Percentiles rank a stretch among this genome's conserved stretches.
These are phyloP conservation scores for Heliocidaris tuberculata DNA, from an alignment of 35 echinoderm and acorn worm genomes.

Conservation along the genomic window DNA sequence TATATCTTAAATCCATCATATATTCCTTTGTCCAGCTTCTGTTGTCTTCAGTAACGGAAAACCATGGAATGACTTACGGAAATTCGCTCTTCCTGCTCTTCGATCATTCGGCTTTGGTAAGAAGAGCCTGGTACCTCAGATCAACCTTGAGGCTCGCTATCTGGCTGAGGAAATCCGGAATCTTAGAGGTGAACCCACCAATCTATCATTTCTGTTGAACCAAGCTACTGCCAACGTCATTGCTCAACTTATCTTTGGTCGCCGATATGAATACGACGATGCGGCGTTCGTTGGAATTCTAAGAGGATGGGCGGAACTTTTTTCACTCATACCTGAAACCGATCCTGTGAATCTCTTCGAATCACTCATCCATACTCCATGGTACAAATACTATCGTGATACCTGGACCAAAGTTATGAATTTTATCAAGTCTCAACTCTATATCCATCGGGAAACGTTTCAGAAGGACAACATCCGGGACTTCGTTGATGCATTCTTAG, in stretches of 20 bases:
- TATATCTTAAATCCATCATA: not conserved
- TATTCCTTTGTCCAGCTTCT: not conserved
- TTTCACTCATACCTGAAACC: not conserved
- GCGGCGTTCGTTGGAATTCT: not conserved
- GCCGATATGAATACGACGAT: constrained; percentile 57
- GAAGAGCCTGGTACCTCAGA: constrained; percentile 43
- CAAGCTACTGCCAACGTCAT: constrained; percentile 57
- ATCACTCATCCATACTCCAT: not conserved
- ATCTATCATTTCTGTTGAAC: not conserved
- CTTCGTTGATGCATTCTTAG: constrained; percentile 39
- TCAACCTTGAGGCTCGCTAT: constrained; percentile 33
- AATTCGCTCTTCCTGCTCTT: constrained; percentile 44
- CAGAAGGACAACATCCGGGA: constrained; percentile 33
- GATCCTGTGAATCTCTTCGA: not conserved
- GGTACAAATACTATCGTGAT: not conserved
- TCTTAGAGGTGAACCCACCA: not conserved
- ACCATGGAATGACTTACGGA: constrained; percentile 40
- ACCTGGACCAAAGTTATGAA: not conserved
- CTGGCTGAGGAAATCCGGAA: constrained; percentile 11
- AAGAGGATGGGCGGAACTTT: not conserved
- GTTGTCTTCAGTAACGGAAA: constrained; percentile 38
- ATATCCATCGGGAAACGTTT: not conserved
- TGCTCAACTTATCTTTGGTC: constrained; percentile 55
- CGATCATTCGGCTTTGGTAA: constrained; percentile 55
- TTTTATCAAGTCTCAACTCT: not conserved